Base-by-base conservation (phyloP, 2,113 vertebrate genomes). In the Notarius quadriscutis region DNA sequence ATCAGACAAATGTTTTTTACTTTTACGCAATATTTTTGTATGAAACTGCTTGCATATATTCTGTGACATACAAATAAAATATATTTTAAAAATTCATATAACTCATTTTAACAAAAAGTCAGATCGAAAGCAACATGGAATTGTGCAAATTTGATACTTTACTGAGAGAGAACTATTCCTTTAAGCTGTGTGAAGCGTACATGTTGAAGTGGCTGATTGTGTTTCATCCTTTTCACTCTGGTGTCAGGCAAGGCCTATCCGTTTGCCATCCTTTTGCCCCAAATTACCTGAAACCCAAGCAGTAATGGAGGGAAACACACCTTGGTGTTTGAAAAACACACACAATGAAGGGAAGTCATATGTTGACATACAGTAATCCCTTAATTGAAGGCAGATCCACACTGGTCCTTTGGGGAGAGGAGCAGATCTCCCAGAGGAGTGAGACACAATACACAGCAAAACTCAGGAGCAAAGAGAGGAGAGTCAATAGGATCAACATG, bases 321-420 rank as follows among this genome's bases (percentile, higher is more conserved):
- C 87, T 82, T 79, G 80, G 81, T 87, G 58, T 55, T 81, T 80
- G 63, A 89, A 71, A 85, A 84, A 88, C 57, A 85, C 84, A 87
- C 88, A 67, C 84, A 85, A 84, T 86, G 75, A 89, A 71, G 60
- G 81, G 80, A 87, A 88, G 87, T 84, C 87, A 86, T 71, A 89
- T 89, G 87, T 84, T 92, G 92, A 93, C 92, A 91, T 92, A 91
- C 91, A 91, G 91, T 93, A 93, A 94, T 93, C 91, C 92, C 88
- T 91, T 92, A 91, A 86, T 85, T 91, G 88, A 89, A 90, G 79
- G 55, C 91, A 92, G 92, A 91, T 84, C 90, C 88, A 87, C 71
- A 77, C 62, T 34, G 86, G 72, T 81, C 84, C 85, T 88, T 85
- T 69, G 83, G 84, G 89, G 88, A 90, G 87, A 88, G 86, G 74